A percentile compares a stretch with the other conserved stretches of the same genome.
Conservation (phyloP, 2,888 invertebrate species). For the Plagodis pulveraria region DNA sequence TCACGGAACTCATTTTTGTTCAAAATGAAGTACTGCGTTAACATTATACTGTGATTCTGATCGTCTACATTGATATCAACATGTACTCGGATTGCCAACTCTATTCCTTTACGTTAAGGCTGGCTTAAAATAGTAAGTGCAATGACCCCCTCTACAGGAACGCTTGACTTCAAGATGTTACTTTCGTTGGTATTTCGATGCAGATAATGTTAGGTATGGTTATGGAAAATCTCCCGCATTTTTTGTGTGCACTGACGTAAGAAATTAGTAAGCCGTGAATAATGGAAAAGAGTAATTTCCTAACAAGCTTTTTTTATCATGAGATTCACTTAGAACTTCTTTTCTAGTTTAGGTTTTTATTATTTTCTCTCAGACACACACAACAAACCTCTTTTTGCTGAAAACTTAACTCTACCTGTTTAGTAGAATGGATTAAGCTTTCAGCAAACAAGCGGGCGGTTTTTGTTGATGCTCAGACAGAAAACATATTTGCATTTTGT, state of each 20-base stretch:
- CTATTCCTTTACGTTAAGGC: conserved; percentile 61
- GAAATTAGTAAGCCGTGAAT: conserved; percentile 15
- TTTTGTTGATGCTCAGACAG: no score
- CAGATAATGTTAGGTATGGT: conserved; percentile 53
- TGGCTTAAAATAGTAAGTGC: conserved; percentile 67
- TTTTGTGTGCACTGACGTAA: conserved; percentile 17
- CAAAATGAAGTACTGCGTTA: conserved; percentile 14
- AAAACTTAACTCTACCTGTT: no score
- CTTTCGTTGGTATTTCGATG: conserved; percentile 72
- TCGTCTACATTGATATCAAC: conserved; percentile 75
- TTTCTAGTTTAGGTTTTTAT: neutral
- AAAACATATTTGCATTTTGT: no score
- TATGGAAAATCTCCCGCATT: conserved; percentile 41
- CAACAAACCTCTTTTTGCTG: no score
- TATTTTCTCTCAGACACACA: no score
- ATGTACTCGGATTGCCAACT: conserved; percentile 60
- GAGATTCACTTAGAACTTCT: conserved; percentile 1
- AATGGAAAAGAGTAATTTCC: conserved; percentile 4
- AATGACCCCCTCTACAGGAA: conserved; percentile 65
- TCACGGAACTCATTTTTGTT: neutral
- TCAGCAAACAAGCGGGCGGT: no score
- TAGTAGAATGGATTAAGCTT: no score
- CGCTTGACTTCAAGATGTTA: conserved; percentile 68
- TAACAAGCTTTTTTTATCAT: conserved; percentile 12
- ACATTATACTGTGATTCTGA: conserved; percentile 66